These are phyloP conservation scores for Herpetotheres cachinnans DNA, from an alignment of 2,113 vertebrate genomes.

Conservation along the genomic window DNA sequence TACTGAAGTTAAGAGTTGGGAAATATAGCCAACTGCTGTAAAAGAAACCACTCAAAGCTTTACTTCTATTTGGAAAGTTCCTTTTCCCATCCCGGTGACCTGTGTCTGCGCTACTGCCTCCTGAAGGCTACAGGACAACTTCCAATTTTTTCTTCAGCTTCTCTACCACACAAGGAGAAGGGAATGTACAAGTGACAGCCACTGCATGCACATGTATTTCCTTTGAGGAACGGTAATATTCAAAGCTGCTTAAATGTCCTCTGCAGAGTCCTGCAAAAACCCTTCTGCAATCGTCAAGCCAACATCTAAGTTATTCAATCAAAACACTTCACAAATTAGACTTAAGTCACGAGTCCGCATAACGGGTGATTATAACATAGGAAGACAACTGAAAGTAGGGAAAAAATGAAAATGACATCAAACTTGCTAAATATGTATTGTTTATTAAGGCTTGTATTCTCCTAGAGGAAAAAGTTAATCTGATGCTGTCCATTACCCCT, in stretches of 20 bases:
- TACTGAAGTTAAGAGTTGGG: not conserved
- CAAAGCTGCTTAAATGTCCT: not conserved
- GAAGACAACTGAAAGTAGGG: not conserved
- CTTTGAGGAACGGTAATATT: rapidly evolving
- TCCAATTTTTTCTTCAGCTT: not conserved
- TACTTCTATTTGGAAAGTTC: not conserved
- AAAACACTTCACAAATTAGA: not conserved
- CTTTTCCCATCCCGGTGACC: not conserved
- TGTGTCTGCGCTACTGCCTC: not conserved
- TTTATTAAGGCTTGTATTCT: slow-evolving; percentile 96
- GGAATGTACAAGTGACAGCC: not conserved
- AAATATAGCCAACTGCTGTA: not conserved
- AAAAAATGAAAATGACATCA: slow-evolving; percentile 70
- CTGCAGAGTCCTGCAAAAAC: not conserved
- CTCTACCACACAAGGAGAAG: not conserved
- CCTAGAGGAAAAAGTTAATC: slow-evolving; percentile 80
- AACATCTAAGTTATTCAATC: not conserved
- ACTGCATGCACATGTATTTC: rapidly evolving
- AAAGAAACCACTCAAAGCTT: not conserved
- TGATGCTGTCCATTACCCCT: slow-evolving; percentile 72
- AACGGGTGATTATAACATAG: not conserved
- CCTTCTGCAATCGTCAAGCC: not conserved
- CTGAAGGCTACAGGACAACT: not conserved
- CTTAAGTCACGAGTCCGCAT: rapidly evolving
- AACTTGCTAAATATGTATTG: slow-evolving; percentile 81